Evolutionary conservation across 2,113 vertebrate genomes (phyloP).

Genomic region (Serinus canaria): DNA sequence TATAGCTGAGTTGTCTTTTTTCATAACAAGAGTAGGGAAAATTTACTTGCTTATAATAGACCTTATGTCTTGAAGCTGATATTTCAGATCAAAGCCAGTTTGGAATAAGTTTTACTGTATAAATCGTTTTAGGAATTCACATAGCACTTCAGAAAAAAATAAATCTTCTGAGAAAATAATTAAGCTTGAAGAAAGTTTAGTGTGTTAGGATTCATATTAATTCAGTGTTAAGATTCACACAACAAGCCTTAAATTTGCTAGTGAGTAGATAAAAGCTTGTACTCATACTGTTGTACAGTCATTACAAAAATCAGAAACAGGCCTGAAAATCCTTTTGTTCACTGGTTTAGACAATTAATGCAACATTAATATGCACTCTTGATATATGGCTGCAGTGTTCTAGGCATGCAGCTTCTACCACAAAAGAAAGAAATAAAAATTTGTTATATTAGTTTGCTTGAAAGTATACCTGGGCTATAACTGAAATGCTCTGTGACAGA

Average conservation of each 20-base stretch:
- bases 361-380: not conserved
- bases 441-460: not conserved
- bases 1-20: not conserved
- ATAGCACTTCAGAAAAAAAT: not conserved
- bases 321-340: not conserved
- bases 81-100: not conserved
- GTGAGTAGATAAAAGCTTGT: not conserved
- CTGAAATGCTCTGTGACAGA: not conserved
- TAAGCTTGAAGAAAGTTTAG: not conserved
- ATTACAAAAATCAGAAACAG: not conserved
- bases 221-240: not conserved
- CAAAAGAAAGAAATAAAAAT: not conserved
- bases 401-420: not conserved
- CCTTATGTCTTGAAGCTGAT: not conserved
- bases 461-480: not conserved
- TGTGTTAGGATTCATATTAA: not conserved
- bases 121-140: not conserved
- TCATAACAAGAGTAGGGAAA: not conserved
- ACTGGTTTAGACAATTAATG: not conserved
- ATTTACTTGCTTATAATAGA: not conserved
- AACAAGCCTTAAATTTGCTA: not conserved
- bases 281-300: not conserved
- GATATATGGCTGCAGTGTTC: not conserved
- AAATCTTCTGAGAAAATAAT: not conserved
- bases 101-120: not conserved